These are phyloP conservation scores for Chrysolina haemoptera DNA, from an alignment of 2,888 invertebrate species.

Conservation along the genomic window DNA sequence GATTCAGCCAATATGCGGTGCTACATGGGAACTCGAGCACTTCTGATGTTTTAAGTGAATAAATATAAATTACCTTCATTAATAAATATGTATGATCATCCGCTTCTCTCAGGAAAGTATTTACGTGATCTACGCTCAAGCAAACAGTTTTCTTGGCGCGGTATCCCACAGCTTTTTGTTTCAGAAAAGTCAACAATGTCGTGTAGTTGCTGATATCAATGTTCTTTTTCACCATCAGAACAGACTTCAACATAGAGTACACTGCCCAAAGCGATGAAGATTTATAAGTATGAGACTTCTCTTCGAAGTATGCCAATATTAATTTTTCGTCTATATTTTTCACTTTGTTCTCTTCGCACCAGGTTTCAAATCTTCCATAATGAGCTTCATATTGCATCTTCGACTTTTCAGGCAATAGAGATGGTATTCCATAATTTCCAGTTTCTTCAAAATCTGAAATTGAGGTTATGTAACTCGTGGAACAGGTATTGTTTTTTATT, in stretches of 20 bases:
- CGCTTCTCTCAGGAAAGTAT: constrained; percentile 30
- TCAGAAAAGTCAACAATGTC: constrained; percentile 16
- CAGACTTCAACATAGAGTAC: constrained; percentile 36
- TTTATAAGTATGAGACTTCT: constrained; percentile 15
- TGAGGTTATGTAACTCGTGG: not conserved
- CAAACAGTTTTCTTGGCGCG: constrained; percentile 21
- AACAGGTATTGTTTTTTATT: not conserved
- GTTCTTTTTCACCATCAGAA: constrained; percentile 11
- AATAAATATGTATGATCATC: constrained; percentile 26
- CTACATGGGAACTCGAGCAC: too few relatives aligned
- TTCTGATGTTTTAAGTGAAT: not conserved
- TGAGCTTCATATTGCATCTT: constrained; percentile 26
- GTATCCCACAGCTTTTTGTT: constrained; percentile 25
- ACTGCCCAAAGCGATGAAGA: constrained; percentile 19
- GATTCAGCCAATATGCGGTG: too few relatives aligned
- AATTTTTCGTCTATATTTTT: constrained; percentile 21
- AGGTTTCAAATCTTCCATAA: constrained; percentile 20
- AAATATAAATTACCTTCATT: constrained; percentile 14
- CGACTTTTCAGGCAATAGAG: constrained; percentile 24
- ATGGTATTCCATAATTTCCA: not conserved
- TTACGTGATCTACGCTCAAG: constrained; percentile 22
- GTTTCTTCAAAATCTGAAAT: constrained; percentile 12
- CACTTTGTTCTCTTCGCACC: constrained; percentile 24
- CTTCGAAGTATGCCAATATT: constrained; percentile 26
- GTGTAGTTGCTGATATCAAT: constrained; percentile 28